Evolutionary conservation across 1,140 invertebrate species (phyloP).

Genomic region (Brachionus koreanus): DNA sequence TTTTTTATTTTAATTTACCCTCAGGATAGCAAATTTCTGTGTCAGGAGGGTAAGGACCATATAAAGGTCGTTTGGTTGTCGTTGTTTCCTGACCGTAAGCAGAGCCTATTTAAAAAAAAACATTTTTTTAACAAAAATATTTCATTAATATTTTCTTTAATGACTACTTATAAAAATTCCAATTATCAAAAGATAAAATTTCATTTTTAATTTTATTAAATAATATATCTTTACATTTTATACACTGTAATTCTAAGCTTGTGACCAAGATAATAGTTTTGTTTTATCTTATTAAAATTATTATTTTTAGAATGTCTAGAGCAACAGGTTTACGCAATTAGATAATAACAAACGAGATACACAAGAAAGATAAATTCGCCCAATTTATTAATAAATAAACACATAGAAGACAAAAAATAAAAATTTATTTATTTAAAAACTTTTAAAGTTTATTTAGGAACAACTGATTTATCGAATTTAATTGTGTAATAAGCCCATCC

Average conservation of each 20-base stretch:
- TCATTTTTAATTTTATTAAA: neutral
- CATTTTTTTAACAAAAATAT: neutral
- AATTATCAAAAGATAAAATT: neutral
- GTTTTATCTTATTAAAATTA: neutral
- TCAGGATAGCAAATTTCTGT: neutral
- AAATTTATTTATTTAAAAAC: neutral
- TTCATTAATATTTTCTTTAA: neutral
- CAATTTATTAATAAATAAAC: no score
- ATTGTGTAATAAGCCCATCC: conserved; percentile 24
- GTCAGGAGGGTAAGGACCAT: conserved; percentile 2
- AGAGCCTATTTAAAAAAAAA: neutral
- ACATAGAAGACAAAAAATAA: no score
- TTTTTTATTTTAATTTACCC: neutral
- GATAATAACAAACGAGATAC: neutral
- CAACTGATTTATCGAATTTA: conserved; percentile 31
- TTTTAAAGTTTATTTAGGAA: neutral
- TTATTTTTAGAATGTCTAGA: neutral
- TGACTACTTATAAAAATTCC: neutral
- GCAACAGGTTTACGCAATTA: neutral
- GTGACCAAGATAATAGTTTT: neutral
- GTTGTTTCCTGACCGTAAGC: neutral
- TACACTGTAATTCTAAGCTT: neutral
- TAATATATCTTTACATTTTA: neutral
- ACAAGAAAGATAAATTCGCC: no score
- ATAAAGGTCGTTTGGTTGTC: neutral